A percentile compares a stretch with the other conserved stretches of the same genome.
Conservation (phyloP, 2,888 invertebrate genomes). For the Steinernema hermaphroditum region DNA sequence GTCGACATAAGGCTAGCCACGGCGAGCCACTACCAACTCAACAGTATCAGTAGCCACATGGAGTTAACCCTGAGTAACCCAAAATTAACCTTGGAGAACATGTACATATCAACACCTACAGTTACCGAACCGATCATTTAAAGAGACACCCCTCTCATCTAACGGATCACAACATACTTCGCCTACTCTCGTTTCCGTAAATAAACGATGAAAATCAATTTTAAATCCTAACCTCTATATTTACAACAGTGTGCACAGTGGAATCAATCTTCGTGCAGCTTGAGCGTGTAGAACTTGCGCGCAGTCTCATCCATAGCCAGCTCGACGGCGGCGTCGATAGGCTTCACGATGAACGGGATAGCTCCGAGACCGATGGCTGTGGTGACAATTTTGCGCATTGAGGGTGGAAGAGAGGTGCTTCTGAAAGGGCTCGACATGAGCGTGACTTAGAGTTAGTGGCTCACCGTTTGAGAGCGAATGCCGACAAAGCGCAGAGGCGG, state of each 20-base stretch:
- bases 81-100: background rate
- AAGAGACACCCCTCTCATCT: background rate
- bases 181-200: conserved; percentile 22
- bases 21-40: background rate
- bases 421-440: conserved; percentile 35
- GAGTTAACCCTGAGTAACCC: background rate
- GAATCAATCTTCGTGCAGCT: conserved; percentile 21
- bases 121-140: background rate
- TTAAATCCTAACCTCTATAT: background rate
- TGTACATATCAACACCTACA: conserved; percentile 21
- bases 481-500: conserved; percentile 74
- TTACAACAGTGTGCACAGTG: background rate
- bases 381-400: conserved; percentile 72
- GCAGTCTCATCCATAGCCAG: conserved; percentile 59
- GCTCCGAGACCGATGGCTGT: conserved; percentile 77
- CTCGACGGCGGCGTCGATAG: conserved; percentile 80
- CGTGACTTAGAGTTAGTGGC: conserved; percentile 38
- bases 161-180: conserved; percentile 12
- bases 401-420: conserved; percentile 67
- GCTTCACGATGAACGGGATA: conserved; percentile 88
- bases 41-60: background rate
- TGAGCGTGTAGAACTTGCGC: conserved; percentile 45
- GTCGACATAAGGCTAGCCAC: conserved; percentile 9
- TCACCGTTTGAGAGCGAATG: conserved; percentile 52
- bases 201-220: conserved; percentile 14